phyloP scores from a whole-genome alignment of 2,797 vertebrate genomes.

The Macrochelys suwanniensis region DNA sequence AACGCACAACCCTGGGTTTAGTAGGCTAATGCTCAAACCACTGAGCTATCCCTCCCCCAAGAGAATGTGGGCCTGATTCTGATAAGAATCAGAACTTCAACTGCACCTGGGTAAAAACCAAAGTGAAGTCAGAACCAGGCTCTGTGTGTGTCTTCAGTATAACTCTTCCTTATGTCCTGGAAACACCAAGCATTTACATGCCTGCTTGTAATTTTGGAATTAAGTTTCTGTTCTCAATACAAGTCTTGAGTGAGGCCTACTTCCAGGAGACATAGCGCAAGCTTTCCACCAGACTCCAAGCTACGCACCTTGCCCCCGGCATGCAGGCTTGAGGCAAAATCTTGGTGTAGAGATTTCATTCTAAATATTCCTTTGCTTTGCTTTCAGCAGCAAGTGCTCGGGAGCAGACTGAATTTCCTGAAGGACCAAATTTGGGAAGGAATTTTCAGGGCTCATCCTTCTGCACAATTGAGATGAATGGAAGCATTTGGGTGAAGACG shows the following conservation, averaged over 20 bases:
- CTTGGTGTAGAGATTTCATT: neutral
- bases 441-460: accelerated
- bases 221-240: neutral
- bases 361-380: neutral
- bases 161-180: neutral
- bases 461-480: accelerated
- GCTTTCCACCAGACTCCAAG: neutral
- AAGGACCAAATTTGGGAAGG: neutral
- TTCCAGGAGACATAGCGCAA: neutral
- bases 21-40: too few species aligned
- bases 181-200: neutral
- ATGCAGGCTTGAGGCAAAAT: neutral
- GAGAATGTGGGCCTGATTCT: neutral
- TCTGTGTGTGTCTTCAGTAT: neutral
- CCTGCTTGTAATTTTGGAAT: neutral
- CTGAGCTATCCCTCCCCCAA: too few species aligned
- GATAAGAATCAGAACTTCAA: neutral
- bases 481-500: neutral
- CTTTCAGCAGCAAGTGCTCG: neutral
- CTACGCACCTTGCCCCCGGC: neutral
- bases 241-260: neutral
- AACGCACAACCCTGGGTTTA: too few species aligned
- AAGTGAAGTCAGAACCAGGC: neutral
- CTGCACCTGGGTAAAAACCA: neutral
- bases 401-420: neutral